Percentiles rank a stretch among this genome's conserved stretches.
Evolutionary conservation across 64 coral and sea anemone genomes (phyloP).

Genomic region (Acropora yongei): DNA sequence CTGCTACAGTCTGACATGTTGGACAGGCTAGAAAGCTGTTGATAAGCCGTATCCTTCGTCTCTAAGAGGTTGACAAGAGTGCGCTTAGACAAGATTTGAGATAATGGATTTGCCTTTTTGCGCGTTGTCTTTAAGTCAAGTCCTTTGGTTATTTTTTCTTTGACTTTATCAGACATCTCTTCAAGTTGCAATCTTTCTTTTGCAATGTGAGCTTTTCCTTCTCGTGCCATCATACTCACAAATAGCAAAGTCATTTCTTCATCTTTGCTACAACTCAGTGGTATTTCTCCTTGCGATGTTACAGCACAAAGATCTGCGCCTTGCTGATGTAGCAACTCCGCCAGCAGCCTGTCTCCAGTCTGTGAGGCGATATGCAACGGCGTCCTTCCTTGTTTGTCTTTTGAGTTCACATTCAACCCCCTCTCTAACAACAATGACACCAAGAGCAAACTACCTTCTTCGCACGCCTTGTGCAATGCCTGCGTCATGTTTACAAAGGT

Average conservation of each 20-base stretch:
- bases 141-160: slow-evolving; percentile 56
- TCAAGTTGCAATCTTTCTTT: slow-evolving; percentile 70
- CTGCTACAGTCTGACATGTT: slow-evolving; percentile 67
- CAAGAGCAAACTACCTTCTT: slow-evolving; percentile 72
- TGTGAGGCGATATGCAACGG: slow-evolving; percentile 67
- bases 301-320: slow-evolving; percentile 60
- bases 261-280: slow-evolving; percentile 58
- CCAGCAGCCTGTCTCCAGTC: slow-evolving; percentile 55
- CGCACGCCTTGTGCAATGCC: slow-evolving; percentile 51
- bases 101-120: slow-evolving; percentile 33
- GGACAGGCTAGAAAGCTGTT: slow-evolving; percentile 59
- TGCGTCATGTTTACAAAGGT: slow-evolving; percentile 23
- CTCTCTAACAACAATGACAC: slow-evolving; percentile 60
- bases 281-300: slow-evolving; percentile 55
- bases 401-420: slow-evolving; percentile 58
- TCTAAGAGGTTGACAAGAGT: slow-evolving; percentile 37
- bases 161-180: slow-evolving; percentile 60
- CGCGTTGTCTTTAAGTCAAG: slow-evolving; percentile 19
- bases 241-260: slow-evolving; percentile 72
- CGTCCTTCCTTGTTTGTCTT: slow-evolving; percentile 73
- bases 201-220: slow-evolving; percentile 64
- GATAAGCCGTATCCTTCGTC: slow-evolving; percentile 42
- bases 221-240: slow-evolving; percentile 74
- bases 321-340: slow-evolving; percentile 72
- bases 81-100: slow-evolving; percentile 49